These are phyloP conservation scores for Priocnemis perturbator DNA, from an alignment of 2,888 invertebrate species.

Conservation along the genomic window DNA sequence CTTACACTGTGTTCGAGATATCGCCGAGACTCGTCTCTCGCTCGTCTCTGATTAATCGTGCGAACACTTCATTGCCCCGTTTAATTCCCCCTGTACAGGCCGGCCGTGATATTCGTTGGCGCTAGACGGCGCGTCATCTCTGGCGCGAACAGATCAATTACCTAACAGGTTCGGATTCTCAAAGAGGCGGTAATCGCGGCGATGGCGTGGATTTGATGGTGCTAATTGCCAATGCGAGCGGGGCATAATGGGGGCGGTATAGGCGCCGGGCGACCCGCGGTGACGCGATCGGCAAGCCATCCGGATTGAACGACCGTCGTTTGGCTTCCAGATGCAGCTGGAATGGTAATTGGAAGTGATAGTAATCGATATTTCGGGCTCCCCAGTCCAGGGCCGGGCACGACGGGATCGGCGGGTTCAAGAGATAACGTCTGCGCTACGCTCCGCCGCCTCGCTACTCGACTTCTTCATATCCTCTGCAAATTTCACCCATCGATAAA, in stretches of 20 bases:
- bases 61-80: no score
- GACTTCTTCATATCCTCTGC: background rate
- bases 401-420: constrained; percentile 14
- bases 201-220: constrained; percentile 34
- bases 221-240: constrained; percentile 38
- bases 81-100: no score
- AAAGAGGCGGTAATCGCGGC: constrained; percentile 34
- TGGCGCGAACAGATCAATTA: no score
- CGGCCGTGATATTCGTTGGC: no score
- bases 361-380: constrained; percentile 50
- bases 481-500: background rate
- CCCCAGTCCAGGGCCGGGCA: background rate
- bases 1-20: no score
- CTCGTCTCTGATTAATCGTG: no score
- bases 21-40: no score
- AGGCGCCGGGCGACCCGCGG: constrained; percentile 32
- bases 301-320: constrained; percentile 29
- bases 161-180: constrained; percentile 6
- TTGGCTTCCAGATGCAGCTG: constrained; percentile 36
- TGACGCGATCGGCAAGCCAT: constrained; percentile 44
- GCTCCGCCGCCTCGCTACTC: background rate
- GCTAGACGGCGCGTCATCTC: no score
- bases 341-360: constrained; percentile 50
- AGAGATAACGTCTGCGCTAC: constrained; percentile 4
- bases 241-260: constrained; percentile 33